Conservation (phyloP, 2,797 vertebrate genomes). For the Ptychobarbus kaznakovi region DNA sequence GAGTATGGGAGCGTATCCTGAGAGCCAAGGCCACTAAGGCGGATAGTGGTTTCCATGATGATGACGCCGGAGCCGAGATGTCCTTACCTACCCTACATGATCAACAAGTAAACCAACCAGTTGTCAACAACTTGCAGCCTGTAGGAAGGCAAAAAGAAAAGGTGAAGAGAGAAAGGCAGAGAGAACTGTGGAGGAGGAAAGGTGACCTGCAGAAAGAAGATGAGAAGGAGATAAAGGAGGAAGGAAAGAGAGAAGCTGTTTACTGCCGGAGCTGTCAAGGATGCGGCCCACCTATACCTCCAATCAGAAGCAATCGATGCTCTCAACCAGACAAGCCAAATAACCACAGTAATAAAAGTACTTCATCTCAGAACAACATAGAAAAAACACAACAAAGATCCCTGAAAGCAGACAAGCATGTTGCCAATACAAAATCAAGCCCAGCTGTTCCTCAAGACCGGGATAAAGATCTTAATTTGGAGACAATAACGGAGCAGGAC, state of each 20-base stretch:
- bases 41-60: slow-evolving; percentile 80
- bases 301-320: slow-evolving; percentile 46
- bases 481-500: slow-evolving; percentile 40
- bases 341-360: slow-evolving; percentile 28
- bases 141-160: slow-evolving; percentile 60
- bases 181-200: slow-evolving; percentile 27
- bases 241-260: slow-evolving; percentile 42
- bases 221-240: slow-evolving; percentile 44
- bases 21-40: slow-evolving; percentile 81
- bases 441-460: slow-evolving; percentile 8
- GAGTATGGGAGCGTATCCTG: slow-evolving; percentile 81
- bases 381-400: slow-evolving; percentile 24
- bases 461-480: not conserved
- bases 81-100: slow-evolving; percentile 16
- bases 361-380: slow-evolving; percentile 12
- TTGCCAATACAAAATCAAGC: slow-evolving; percentile 24
- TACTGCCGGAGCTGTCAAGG: slow-evolving; percentile 48
- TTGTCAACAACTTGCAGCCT: slow-evolving; percentile 75
- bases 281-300: slow-evolving; percentile 45
- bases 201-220: slow-evolving; percentile 38
- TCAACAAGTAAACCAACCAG: slow-evolving; percentile 46
- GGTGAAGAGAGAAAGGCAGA: slow-evolving; percentile 44
- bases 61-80: slow-evolving; percentile 52
- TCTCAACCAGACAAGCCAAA: slow-evolving; percentile 36
- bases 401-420: not conserved